phyloP scores from a whole-genome alignment of 2,888 invertebrate species.

The Mesorhabditis belari region DNA sequence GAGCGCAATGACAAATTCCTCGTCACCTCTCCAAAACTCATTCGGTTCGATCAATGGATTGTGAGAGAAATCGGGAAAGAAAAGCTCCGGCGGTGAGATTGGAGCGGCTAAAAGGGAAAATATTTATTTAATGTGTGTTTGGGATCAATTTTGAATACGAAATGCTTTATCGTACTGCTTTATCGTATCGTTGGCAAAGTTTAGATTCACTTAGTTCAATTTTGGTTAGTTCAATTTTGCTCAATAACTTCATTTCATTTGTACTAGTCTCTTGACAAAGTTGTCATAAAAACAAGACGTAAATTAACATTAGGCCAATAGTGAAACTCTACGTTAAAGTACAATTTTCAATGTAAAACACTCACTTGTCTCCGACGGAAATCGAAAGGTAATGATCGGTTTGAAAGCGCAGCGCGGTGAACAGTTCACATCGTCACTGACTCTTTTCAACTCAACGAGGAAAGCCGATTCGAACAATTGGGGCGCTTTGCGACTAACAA shows the following conservation, averaged over 20 bases:
- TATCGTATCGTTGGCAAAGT: too few relatives aligned
- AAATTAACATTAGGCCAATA: too few relatives aligned
- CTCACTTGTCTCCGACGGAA: too few relatives aligned
- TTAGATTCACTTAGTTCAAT: too few relatives aligned
- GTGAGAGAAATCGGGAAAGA: background rate
- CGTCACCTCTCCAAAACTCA: background rate
- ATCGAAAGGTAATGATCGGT: background rate
- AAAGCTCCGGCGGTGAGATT: background rate
- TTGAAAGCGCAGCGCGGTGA: background rate
- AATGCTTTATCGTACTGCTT: too few relatives aligned
- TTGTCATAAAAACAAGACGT: background rate
- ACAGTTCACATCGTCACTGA: background rate
- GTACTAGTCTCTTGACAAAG: too few relatives aligned
- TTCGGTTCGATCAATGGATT: background rate
- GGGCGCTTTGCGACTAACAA: background rate
- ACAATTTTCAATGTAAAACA: too few relatives aligned
- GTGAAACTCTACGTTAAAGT: too few relatives aligned
- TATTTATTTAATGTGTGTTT: too few relatives aligned
- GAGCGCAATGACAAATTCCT: background rate
- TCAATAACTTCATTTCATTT: too few relatives aligned
- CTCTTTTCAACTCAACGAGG: background rate
- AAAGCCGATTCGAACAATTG: background rate
- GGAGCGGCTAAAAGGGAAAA: background rate
- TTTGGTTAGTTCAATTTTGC: too few relatives aligned
- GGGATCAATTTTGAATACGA: too few relatives aligned